Base-by-base conservation (phyloP, 2,797 vertebrate genomes). In the Alectoris magna region DNA sequence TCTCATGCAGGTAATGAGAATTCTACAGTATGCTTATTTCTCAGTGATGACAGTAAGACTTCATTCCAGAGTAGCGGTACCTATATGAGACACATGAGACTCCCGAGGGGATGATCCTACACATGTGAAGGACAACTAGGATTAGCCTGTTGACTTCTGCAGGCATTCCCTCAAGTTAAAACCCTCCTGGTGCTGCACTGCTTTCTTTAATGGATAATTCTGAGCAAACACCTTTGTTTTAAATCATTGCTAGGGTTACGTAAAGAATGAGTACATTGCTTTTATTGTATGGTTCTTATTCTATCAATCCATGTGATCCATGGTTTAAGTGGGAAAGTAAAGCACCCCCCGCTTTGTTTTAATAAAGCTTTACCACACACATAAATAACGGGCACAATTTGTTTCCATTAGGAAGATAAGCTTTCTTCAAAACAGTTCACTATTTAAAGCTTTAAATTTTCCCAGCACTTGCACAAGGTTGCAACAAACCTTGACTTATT, bases 401-500 rank as follows among this genome's bases (percentile, higher is more conserved):
- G 91, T 95, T 96, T 92, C 95, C 94, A 95, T 96, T 96, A 94
- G 81, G 88, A 96, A 91, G 91, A 96, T 79, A 96, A 90, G 78
- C 56, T 92, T 94, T 92, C 97, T 97, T 97, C 94, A 92, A 98
- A 98, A 98, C 97, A 96, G 96, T 96, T 97, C 95, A 96, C 97
- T 96, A 95, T 98, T 98, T 98, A 98, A 98, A 97, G 97, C 90
- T 98, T 97, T 97, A 96, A 97, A 98, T 97, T 98, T 98, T 97
- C 97, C 96, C 97, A 98, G 97, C 92, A 95, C 94, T 98, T 97
- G 94, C 95, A 94, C 93, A 97, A 97, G 95, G 93, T 95, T 97
- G 92, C 92, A 96, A 90, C 97, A 98, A 98, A 98, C 98, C 98
- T 98, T 98, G 98, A 98, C 98, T 98, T 98, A 98, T 98, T 98